phyloP scores from a whole-genome alignment of 2,888 invertebrate species.

The Thereva nobilitata region DNA sequence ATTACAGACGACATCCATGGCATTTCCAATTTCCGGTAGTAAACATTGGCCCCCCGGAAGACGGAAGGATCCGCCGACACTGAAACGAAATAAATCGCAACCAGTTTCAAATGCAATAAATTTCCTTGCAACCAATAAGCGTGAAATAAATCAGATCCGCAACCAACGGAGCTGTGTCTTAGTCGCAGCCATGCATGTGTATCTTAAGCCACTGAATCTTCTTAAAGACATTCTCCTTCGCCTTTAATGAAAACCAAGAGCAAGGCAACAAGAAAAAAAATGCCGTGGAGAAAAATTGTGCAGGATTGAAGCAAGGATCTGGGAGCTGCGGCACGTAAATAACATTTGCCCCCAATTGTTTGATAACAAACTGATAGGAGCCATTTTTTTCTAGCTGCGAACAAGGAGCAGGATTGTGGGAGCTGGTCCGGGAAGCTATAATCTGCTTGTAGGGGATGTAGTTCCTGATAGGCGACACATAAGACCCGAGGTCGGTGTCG shows the following conservation, averaged over 20 bases:
- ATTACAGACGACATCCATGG: neutral
- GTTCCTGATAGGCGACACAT: neutral
- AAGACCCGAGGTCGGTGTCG: conserved; percentile 8
- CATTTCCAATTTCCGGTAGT: neutral
- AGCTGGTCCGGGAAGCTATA: neutral
- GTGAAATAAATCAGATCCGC: conserved; percentile 38
- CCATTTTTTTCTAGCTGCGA: conserved; percentile 14
- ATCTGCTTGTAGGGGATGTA: conserved; percentile 15
- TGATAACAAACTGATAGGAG: conserved; percentile 31
- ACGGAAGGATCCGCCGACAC: too few relatives aligned
- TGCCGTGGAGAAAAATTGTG: conserved; percentile 4
- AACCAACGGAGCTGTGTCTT: neutral
- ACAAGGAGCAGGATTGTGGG: conserved; percentile 1
- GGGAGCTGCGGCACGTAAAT: conserved; percentile 10
- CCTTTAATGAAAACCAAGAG: neutral
- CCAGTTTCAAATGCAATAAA: conserved; percentile 38
- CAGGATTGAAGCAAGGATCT: neutral
- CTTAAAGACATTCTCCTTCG: conserved; percentile 1
- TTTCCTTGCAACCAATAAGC: conserved; percentile 41
- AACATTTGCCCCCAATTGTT: conserved; percentile 23
- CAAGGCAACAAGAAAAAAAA: neutral
- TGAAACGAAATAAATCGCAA: conserved; percentile 36
- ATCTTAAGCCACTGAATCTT: conserved; percentile 3
- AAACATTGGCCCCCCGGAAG: too few relatives aligned
- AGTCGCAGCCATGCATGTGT: conserved; percentile 8